A percentile compares a stretch with the other conserved stretches of the same genome.
These are phyloP conservation scores for Bolinopsis microptera DNA, from an alignment of 37 sponge, comb jelly and placozoan species.

Conservation along the genomic window DNA sequence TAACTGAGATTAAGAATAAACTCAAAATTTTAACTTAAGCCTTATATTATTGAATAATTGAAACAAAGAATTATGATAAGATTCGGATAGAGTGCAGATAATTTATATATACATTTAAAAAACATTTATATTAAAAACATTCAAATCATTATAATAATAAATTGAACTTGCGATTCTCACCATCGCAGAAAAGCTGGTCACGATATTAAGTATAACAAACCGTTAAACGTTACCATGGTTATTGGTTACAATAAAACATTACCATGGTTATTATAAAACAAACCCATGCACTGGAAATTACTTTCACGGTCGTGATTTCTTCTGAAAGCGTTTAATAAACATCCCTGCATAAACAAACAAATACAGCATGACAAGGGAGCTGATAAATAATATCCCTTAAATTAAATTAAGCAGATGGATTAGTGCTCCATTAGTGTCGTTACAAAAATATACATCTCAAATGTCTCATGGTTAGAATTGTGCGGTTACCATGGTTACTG, in stretches of 20 bases:
- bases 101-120: neutral
- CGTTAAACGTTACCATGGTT: too few relatives aligned
- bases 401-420: neutral
- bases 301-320: too few relatives aligned
- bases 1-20: too few relatives aligned
- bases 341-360: neutral
- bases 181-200: too few relatives aligned
- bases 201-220: too few relatives aligned
- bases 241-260: too few relatives aligned
- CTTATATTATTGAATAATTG: too few relatives aligned
- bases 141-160: neutral
- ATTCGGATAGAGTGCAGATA: neutral
- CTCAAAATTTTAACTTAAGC: too few relatives aligned
- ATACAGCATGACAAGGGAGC: neutral
- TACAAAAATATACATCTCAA: neutral
- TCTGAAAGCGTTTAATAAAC: neutral
- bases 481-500: neutral
- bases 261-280: too few relatives aligned
- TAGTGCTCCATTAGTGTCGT: neutral
- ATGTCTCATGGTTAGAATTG: neutral
- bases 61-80: neutral
- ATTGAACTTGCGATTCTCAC: neutral
- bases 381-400: neutral
- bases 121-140: neutral
- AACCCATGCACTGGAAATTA: too few relatives aligned